Evolutionary conservation across 2,797 vertebrate genomes (phyloP), one percentile per base, ranked within the genome.

Genomic region (Chelon labrosus): DNA sequence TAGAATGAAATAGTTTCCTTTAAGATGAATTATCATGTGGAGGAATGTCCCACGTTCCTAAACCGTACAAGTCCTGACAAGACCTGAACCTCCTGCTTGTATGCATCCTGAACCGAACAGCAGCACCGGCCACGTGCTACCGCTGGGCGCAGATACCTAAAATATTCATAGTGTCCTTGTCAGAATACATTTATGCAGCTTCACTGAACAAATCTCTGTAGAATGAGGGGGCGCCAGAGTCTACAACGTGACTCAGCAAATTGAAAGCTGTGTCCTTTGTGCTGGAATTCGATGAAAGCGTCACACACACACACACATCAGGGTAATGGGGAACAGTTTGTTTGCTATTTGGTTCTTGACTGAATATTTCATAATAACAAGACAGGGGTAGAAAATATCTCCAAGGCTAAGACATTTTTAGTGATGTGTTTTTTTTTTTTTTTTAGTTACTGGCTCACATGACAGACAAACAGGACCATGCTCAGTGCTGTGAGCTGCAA

Each of bases 141-240:
- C 71, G 84, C 77, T 22, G 22, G 71, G 70, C 65, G 54, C 69
- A 69, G 73, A 84, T 74, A 85, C 69, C 77, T 93, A 85, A 92
- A 93, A 93, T 90, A 93, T 93, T 92, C 82, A 93, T 91, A 79
- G 75, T 73, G 91, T 82, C 77, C 88, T 81, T 90, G 90, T 94
- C 91, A 88, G 88, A 90, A 80, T 74, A 82, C 39, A 89, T 95
- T 85, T 78, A 65, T 88, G 80, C 77, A 64, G 86, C 80, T 59
- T 84, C 80, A 84, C 69, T 84, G 80, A 87, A 81, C 82, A 83
- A 73, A 83, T 81, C 75, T 89, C 46, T 78, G 65, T 68, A 51
- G 82, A 80, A 84, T 50, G 47, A 47, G 22, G 49, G 65, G 67
- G 61, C 7, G 39, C 19, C 65, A 73, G 70, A 76, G 72, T 67